Conservation (phyloP, 2,113 vertebrate species). For the Xenotilapia caudafasciata region DNA sequence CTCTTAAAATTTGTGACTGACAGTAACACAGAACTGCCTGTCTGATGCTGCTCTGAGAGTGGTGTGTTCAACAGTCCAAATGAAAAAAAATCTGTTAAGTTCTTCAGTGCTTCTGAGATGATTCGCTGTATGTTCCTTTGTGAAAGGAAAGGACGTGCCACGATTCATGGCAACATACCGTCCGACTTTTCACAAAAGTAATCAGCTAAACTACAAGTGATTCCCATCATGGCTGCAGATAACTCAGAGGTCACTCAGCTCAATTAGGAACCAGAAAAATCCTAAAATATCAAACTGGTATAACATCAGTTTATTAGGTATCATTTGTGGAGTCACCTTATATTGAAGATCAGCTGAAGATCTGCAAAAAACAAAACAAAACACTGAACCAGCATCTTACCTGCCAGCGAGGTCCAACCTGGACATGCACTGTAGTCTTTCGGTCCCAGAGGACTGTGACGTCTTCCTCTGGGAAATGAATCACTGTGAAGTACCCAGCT, state of each 20-base stretch:
- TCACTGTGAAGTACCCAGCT: slow-evolving; percentile 85
- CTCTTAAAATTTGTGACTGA: background rate
- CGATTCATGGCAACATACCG: background rate
- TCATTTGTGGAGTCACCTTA: background rate
- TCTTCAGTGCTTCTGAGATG: background rate
- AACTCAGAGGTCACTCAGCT: background rate
- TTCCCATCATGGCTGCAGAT: background rate
- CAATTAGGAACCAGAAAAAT: background rate
- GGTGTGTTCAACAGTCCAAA: background rate
- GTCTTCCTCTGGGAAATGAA: slow-evolving; percentile 82
- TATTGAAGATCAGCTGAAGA: background rate
- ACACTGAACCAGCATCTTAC: slow-evolving; percentile 47
- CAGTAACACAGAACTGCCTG: background rate
- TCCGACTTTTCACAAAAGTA: background rate
- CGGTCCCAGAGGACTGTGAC: slow-evolving; percentile 91
- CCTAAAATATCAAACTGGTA: background rate
- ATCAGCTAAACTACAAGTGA: background rate
- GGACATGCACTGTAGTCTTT: slow-evolving; percentile 89
- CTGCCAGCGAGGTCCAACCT: slow-evolving; percentile 91
- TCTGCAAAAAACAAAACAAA: background rate
- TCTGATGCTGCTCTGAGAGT: background rate
- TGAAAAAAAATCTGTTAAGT: background rate
- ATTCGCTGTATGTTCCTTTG: background rate
- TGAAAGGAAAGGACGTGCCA: background rate
- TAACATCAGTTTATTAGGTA: background rate